A percentile compares a stretch with the other conserved stretches of the same genome.
phyloP scores from a whole-genome alignment of 2,113 vertebrate genomes.

The Grantiella picta region DNA sequence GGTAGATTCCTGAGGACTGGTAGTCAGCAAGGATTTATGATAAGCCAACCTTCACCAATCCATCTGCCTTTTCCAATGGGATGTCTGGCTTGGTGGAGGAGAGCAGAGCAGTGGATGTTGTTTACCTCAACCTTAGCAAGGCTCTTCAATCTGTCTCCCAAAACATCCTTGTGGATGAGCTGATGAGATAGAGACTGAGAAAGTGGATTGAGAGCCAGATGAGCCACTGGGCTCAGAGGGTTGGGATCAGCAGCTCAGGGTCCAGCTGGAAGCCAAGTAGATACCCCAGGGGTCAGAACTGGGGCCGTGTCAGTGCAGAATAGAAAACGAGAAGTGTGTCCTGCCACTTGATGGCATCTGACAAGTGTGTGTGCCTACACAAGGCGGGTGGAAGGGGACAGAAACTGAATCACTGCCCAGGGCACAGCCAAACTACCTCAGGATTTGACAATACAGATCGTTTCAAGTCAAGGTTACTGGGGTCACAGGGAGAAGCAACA shows the following conservation, averaged over 20 bases:
- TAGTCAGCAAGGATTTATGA: background rate
- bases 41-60: background rate
- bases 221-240: background rate
- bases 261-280: background rate
- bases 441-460: background rate
- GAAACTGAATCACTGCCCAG: background rate
- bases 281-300: background rate
- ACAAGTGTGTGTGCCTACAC: background rate
- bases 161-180: background rate
- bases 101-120: background rate
- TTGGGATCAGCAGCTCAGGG: background rate
- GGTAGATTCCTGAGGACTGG: background rate
- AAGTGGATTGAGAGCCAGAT: background rate
- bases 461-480: background rate
- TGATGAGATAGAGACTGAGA: background rate
- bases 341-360: background rate
- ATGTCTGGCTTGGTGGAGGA: background rate
- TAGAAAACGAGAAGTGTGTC: background rate
- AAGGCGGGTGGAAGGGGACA: background rate
- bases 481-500: background rate
- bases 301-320: background rate
- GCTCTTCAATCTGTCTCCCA: accelerated
- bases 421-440: background rate
- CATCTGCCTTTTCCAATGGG: background rate
- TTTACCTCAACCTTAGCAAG: background rate